phyloP scores from a whole-genome alignment of 1,140 invertebrate species.

The Condylostylus longicornis region DNA sequence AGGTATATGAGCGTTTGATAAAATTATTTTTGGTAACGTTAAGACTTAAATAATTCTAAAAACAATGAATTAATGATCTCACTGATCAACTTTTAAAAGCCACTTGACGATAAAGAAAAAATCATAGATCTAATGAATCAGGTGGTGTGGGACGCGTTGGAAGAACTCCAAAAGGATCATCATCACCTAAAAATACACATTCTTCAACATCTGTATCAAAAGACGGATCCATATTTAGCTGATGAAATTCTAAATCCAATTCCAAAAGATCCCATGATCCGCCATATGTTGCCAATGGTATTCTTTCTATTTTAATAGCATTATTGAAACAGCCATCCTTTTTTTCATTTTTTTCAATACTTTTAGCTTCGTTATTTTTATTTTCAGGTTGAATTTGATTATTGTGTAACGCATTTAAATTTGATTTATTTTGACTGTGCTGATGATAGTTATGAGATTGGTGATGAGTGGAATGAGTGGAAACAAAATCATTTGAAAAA shows the following conservation, averaged over 20 bases:
- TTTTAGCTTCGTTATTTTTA: constrained; percentile 3
- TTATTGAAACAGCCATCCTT: neutral
- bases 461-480: constrained; percentile 2
- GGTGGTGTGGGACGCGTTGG: constrained; percentile 29
- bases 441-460: neutral
- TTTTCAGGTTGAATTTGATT: too few species aligned
- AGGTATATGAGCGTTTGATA: too few species aligned
- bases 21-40: too few species aligned
- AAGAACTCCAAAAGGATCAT: constrained; percentile 30
- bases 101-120: constrained; percentile 19
- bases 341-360: neutral
- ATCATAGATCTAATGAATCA: constrained; percentile 32
- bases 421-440: neutral
- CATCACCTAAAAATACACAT: constrained; percentile 38
- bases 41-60: too few species aligned
- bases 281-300: constrained; percentile 26
- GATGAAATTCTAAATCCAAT: constrained; percentile 28
- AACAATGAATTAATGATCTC: too few species aligned
- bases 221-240: constrained; percentile 29
- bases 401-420: too few species aligned
- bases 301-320: constrained; percentile 2
- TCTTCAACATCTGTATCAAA: constrained; percentile 40
- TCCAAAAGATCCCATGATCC: constrained; percentile 30
- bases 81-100: neutral
- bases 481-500: constrained; percentile 31